Base-by-base conservation (phyloP, 2,113 vertebrate genomes). In the Zapornia atra region DNA sequence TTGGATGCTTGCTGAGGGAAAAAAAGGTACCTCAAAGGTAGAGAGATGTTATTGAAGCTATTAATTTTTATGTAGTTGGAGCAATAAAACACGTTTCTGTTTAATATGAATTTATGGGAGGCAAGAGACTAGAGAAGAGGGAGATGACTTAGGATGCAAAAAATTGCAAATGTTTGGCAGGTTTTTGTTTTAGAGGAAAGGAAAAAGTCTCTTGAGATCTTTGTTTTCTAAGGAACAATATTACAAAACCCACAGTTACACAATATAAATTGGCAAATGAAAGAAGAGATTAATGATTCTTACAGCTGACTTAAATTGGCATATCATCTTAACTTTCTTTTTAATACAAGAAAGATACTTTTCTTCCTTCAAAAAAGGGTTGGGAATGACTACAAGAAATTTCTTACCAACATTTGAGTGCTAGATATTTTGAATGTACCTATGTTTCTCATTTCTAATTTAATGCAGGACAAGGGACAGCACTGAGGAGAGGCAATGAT, bases 221-320 rank as follows among this genome's bases (percentile, higher is more conserved):
- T 86, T 93, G 70, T 97, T 96, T 92, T 97, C 94, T 96, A 92
- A 96, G 96, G 95, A 97, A 90, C 54, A 84, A 76, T 95, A 92
- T 97, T 98, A 96, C 96, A 96, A 97, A 98, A 98, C 84, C 82
- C 78, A 70, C 59, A 87, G 87, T 97, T 98, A 80, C 94, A 95
- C 91, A 97, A 97, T 92, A 83, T 75, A 87, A 94, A 88, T 64
- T 96, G 96, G 96, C 93, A 96, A 97, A 91, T 80, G 80, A 89
- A 92, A 87, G 48, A 90, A 38, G 76, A 94, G 86, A 96, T 94
- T 96, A 90, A 93, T 85, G 69, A 81, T 94, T 94, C 89, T 91
- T 82, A 80, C 93, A 96, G 57, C 56, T 90, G 60, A 51, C 69
- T 94, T 81, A 85, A 96, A 7, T 12, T 91, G 72, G 70, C 53